A percentile compares a stretch with the other conserved stretches of the same genome.
phyloP scores from a whole-genome alignment of 2,888 invertebrate genomes.

The Drosophila mimica region DNA sequence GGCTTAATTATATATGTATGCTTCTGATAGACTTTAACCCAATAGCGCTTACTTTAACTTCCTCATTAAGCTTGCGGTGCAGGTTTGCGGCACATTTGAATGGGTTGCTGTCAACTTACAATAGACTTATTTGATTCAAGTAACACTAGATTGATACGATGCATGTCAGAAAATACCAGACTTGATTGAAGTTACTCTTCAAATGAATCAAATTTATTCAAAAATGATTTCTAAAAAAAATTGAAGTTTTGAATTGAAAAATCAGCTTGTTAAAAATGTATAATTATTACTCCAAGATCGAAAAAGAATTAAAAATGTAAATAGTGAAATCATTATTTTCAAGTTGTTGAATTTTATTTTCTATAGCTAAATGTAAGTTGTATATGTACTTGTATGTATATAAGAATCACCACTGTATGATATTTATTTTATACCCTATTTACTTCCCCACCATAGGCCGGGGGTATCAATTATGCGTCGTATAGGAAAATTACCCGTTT shows the following conservation, averaged over 20 bases:
- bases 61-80: conserved; percentile 18
- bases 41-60: conserved; percentile 23
- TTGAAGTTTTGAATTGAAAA: too few species aligned
- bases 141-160: background rate
- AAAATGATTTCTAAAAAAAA: background rate
- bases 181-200: too few species aligned
- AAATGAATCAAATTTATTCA: background rate
- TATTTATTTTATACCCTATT: conserved; percentile 5
- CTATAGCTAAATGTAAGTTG: background rate
- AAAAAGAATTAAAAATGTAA: too few species aligned
- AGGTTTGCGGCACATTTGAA: background rate
- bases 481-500: conserved; percentile 22
- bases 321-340: too few species aligned
- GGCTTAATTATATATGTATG: conserved; percentile 58
- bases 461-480: conserved; percentile 18
- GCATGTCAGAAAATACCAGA: too few species aligned
- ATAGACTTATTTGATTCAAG: background rate
- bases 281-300: background rate
- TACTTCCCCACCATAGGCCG: background rate
- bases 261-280: background rate
- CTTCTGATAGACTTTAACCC: conserved; percentile 18
- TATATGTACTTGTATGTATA: background rate
- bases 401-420: background rate
- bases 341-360: too few species aligned
- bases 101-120: background rate